Evolutionary conservation across 2,113 vertebrate species (phyloP), one percentile per base, ranked within the genome.

Genomic region (Oryzias celebensis): DNA sequence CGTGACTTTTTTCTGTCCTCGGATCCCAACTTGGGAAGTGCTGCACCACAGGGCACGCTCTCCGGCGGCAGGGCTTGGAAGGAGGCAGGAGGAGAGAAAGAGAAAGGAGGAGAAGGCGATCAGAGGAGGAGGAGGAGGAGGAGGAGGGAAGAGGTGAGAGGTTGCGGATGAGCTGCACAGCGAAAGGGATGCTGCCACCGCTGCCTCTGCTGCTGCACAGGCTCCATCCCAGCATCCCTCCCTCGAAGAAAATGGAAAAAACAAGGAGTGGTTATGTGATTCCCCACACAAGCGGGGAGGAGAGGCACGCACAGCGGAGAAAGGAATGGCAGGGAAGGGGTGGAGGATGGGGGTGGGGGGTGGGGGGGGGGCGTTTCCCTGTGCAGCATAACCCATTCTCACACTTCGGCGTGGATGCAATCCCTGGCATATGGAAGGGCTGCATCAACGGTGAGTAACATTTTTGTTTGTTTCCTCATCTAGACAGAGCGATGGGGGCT

Each of bases 261-360:
- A 87, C 84, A 87, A 90, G 88, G 88, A 86, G 88, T 85, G 87
- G 87, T 87, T 90, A 65, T 86, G 78, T 87, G 87, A 85, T 85
- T 89, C 78, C 81, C 63, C 59, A 78, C 71, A 49, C 73, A 76
- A 73, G 36, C 36, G 8, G 56, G 67, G 62, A 78, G 75, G 72
- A 77, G 79, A 79, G 66, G 80, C 65, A 73, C 74, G 56, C 75
- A 12, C 64, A 74, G 80, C 73, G 86, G 85, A 87, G 83, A 86
- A 80, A 72, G 79, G 78, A 67, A 64, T 70, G 60, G 77, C 71
- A 51, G 58, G 73, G 67, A 65, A 69, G 85, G 82, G 82, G 87
- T 65, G 81, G 81, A 78, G 86, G 86, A 8, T 43, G 56, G 5
- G 5, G 45, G 31, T 48, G 76, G 85, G 82, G 84, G 86, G 86